These are phyloP conservation scores for Helicoverpa assulta DNA, from an alignment of 2,888 invertebrate genomes.

Conservation along the genomic window DNA sequence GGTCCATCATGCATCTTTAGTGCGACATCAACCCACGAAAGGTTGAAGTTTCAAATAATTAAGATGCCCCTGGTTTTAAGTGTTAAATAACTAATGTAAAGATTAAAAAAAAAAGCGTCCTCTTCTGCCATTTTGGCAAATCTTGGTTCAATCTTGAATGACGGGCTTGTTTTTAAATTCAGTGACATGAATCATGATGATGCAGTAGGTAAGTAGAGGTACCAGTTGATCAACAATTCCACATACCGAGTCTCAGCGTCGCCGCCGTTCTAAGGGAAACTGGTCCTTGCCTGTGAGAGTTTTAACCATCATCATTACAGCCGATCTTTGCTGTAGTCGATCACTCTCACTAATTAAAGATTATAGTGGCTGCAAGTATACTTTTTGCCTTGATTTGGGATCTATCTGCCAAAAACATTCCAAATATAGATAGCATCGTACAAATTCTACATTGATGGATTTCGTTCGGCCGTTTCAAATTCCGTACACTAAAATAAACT, in stretches of 20 bases:
- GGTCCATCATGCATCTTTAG: too few relatives aligned
- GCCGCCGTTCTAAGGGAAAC: slow-evolving; percentile 1
- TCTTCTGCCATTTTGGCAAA: too few relatives aligned
- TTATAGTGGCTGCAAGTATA: not conserved
- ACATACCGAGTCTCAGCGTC: not conserved
- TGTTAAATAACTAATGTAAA: too few relatives aligned
- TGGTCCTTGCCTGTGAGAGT: slow-evolving; percentile 26
- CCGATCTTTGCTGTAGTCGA: slow-evolving; percentile 10
- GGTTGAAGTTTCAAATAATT: too few relatives aligned
- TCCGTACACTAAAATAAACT: not conserved
- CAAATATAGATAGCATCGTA: too few relatives aligned
- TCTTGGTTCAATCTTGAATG: not conserved
- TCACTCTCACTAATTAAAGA: slow-evolving; percentile 18
- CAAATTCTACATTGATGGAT: not conserved
- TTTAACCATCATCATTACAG: slow-evolving; percentile 29
- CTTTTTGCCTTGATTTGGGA: too few relatives aligned
- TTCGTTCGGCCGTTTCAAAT: not conserved
- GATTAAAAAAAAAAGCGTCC: too few relatives aligned
- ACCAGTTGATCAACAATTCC: slow-evolving; percentile 10
- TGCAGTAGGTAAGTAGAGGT: not conserved
- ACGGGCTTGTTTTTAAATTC: slow-evolving; percentile 11
- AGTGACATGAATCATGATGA: slow-evolving; percentile 4
- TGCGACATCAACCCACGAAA: too few relatives aligned
- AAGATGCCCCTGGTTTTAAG: too few relatives aligned
- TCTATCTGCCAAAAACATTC: too few relatives aligned